Base-by-base conservation (phyloP, 2,797 vertebrate genomes). In the Cercopithecus mitis region DNA sequence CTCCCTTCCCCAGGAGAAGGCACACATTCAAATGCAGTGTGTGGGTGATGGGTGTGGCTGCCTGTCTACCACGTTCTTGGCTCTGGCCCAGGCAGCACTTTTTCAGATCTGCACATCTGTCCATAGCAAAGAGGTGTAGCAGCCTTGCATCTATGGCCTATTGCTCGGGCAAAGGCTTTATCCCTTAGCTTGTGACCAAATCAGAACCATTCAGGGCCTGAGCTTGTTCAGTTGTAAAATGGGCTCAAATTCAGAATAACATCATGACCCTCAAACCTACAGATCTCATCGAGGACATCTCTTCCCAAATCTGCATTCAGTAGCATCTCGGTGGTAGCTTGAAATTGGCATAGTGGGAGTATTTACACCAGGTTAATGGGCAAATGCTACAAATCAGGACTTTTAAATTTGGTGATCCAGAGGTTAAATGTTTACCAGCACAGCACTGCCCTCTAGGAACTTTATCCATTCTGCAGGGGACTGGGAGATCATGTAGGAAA, bases 101-200 rank as follows among this genome's bases (percentile, higher is more conserved):
- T n/a, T 17, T 30, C 3, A 33, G 79, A 24, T 50, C 33, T 58
- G 6, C 2, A 0, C 13, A 8, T 36, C 67, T 70, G 11, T 75
- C 82, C 41, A 2, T 0, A 0, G n/a, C 43, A 61, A 36, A 22
- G n/a, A 45, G 52, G 4, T 13, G 0, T 0, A 4, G 36, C 20
- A 11, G 70, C 55, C 30, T 81, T 15, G 72, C 33, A 52, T 61
- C n/a, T 2, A 0, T 8, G 17, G n/a, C 17, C 52, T 13, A 0
- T 64, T 33, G 30, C 24, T 47, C 58, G 41, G 45, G 25, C 82
- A 83, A 76, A 92, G 11, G 22, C 67, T 36, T 73, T 36, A 58
- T 33, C 5, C n/a, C 24, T 30, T 82, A 24, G 57, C 45, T 25
- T 3, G 19, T 88, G 41, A 58, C n/a, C 36, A 27, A 80, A 76